A percentile compares a stretch with the other conserved stretches of the same genome.
Conservation (phyloP, 2,797 vertebrate species). For the Myotis daubentonii region DNA sequence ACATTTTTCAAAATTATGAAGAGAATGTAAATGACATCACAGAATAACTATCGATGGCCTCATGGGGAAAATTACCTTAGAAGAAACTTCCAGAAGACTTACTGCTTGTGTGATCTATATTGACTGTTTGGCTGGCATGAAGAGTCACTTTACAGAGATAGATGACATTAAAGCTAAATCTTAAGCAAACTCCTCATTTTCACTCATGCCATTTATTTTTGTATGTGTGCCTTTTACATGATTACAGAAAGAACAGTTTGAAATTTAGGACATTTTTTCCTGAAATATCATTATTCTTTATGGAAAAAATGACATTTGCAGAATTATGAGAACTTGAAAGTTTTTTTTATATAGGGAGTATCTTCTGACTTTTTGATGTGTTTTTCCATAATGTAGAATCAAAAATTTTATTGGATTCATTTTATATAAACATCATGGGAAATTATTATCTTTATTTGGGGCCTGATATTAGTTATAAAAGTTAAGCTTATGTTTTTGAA, state of each 20-base stretch:
- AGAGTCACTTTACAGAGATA: background rate
- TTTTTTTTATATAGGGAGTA: background rate
- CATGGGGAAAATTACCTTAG: background rate
- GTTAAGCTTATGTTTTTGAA: slow-evolving; percentile 42
- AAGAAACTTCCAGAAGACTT: slow-evolving; percentile 23
- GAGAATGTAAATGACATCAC: background rate
- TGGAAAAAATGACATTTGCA: background rate
- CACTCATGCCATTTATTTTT: background rate
- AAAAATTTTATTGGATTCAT: slow-evolving; percentile 28
- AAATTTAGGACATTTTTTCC: background rate
- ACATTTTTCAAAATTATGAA: slow-evolving; percentile 57
- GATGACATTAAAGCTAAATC: background rate
- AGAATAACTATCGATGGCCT: background rate
- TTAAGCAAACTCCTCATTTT: slow-evolving; percentile 44
- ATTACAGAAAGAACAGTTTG: background rate
- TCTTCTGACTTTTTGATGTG: background rate
- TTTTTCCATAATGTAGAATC: slow-evolving; percentile 14
- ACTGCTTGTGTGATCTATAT: background rate
- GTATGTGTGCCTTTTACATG: background rate
- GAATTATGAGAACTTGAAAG: background rate
- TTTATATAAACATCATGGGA: slow-evolving; percentile 37
- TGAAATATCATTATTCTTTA: slow-evolving; percentile 16
- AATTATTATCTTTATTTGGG: slow-evolving; percentile 20
- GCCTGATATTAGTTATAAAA: background rate
- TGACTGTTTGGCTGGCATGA: background rate